These are phyloP conservation scores for Diplolepis rosae DNA, from an alignment of 2,888 invertebrate genomes.

Conservation along the genomic window DNA sequence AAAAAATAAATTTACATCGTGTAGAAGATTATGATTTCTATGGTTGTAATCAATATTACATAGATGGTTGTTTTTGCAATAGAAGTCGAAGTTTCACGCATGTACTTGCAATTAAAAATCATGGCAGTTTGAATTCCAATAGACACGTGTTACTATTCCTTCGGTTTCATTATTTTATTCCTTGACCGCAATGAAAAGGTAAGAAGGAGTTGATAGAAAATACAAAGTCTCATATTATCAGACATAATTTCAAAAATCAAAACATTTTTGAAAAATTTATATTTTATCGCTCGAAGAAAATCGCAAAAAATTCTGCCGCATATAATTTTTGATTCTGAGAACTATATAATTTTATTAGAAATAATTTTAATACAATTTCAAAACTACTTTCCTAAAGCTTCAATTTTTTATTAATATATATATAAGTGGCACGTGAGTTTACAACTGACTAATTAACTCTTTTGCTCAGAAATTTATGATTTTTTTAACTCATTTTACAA, in stretches of 20 bases:
- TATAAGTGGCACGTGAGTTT: too few relatives aligned
- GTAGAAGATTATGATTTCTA: not conserved
- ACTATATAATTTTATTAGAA: too few relatives aligned
- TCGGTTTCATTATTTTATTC: not conserved
- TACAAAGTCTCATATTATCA: too few relatives aligned
- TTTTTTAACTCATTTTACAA: not conserved
- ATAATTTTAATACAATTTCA: not conserved
- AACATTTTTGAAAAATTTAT: too few relatives aligned
- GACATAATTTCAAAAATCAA: too few relatives aligned
- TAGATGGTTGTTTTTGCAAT: not conserved
- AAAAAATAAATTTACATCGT: not conserved
- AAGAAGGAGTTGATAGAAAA: not conserved
- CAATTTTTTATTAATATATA: not conserved
- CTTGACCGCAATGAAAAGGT: not conserved
- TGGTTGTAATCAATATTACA: not conserved
- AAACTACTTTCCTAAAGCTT: not conserved
- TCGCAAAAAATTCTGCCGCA: too few relatives aligned
- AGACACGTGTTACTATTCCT: not conserved
- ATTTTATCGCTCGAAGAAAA: too few relatives aligned
- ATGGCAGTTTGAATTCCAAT: not conserved
- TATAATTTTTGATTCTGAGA: too few relatives aligned
- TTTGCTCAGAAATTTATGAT: conserved; percentile 3
- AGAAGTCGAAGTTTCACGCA: not conserved
- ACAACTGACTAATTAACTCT: not conserved
- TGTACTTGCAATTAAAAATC: not conserved